Conservation (phyloP, 2,797 vertebrate species). For the Otus scops region DNA sequence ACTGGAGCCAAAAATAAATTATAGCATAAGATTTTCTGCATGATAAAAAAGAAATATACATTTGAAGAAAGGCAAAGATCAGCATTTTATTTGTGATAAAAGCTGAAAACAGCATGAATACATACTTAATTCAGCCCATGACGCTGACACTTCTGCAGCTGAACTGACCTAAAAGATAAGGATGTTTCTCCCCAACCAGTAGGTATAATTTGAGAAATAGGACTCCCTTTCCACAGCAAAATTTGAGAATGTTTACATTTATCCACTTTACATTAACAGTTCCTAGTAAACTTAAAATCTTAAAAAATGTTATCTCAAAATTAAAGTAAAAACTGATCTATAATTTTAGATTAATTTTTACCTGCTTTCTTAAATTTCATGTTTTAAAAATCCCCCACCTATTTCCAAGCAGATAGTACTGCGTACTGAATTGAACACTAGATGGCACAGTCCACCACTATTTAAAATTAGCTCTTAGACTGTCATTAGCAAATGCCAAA, state of each 20-base stretch:
- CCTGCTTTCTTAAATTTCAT: not conserved
- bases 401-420: not conserved
- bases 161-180: not conserved
- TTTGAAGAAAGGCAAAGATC: not conserved
- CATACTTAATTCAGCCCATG: not conserved
- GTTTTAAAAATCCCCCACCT: not conserved
- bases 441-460: conserved; percentile 43
- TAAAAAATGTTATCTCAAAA: not conserved
- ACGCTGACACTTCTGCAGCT: not conserved
- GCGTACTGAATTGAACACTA: not conserved
- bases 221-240: not conserved
- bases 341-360: not conserved
- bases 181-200: not conserved
- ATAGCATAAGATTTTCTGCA: not conserved
- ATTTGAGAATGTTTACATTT: not conserved
- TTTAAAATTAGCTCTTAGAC: not conserved
- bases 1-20: not conserved
- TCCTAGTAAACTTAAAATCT: not conserved
- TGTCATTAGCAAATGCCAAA: not conserved
- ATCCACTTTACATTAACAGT: not conserved
- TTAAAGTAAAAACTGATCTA: not conserved
- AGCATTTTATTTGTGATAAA: not conserved
- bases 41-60: not conserved
- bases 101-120: not conserved
- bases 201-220: not conserved